Conservation (phyloP, 2,797 vertebrate genomes). For the Meriones psammophilus region DNA sequence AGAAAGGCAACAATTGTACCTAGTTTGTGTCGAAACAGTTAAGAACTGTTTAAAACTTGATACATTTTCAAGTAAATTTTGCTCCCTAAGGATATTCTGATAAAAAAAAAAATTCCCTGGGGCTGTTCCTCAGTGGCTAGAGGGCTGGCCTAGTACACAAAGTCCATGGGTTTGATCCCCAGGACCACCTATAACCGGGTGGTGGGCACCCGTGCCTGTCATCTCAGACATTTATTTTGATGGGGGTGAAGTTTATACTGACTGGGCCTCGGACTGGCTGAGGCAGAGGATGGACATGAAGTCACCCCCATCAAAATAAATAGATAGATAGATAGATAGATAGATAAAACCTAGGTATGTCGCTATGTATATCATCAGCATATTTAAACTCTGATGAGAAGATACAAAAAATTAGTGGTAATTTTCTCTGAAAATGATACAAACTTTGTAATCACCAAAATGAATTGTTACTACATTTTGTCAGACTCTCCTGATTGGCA, state of each 20-base stretch:
- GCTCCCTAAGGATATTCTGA: constrained; percentile 84
- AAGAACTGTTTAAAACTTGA: constrained; percentile 85
- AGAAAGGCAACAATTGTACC: constrained; percentile 83
- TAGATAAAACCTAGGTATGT: constrained; percentile 1
- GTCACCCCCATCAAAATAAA: not conserved
- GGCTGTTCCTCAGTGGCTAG: not conserved
- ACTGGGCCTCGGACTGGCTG: no score
- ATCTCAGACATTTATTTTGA: no score
- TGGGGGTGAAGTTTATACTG: no score
- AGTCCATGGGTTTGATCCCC: not conserved
- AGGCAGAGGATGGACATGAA: no score
- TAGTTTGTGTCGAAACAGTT: constrained; percentile 78
- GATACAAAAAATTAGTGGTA: constrained; percentile 74
- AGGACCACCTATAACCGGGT: not conserved
- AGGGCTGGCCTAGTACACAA: not conserved
- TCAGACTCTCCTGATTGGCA: constrained; percentile 51
- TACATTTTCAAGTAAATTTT: constrained; percentile 82
- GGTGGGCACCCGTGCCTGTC: not conserved
- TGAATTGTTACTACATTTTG: constrained; percentile 73
- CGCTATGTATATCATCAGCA: constrained; percentile 71
- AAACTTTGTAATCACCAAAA: constrained; percentile 71
- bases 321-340: no score
- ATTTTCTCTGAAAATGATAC: constrained; percentile 60
- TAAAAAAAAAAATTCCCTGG: constrained; percentile 17
- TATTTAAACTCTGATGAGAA: constrained; percentile 84